Conservation (phyloP, 1,140 invertebrate genomes). For the Aphelenchoides fujianensis region DNA sequence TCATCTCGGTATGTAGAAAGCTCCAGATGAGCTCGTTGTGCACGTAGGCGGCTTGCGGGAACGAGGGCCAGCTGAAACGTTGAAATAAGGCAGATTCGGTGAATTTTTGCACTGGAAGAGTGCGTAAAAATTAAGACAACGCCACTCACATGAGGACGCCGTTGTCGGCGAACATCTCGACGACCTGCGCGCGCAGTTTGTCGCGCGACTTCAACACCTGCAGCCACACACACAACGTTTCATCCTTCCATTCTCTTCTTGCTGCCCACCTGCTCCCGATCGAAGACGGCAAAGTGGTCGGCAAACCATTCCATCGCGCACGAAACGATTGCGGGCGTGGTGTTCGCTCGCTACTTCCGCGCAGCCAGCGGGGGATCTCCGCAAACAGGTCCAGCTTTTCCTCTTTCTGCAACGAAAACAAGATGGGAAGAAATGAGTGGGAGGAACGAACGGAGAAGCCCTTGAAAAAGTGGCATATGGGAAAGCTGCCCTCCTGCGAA, state of each 20-base stretch:
- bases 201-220: conserved; percentile 55
- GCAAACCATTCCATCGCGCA: conserved; percentile 33
- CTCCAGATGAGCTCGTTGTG: conserved; percentile 54
- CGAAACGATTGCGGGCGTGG: conserved; percentile 58
- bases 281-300: neutral
- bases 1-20: conserved; percentile 40
- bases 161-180: conserved; percentile 67
- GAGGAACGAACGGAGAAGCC: conserved; percentile 8
- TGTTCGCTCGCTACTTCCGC: conserved; percentile 78
- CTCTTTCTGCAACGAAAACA: neutral
- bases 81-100: too few species aligned
- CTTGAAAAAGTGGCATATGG: conserved; percentile 11
- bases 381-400: conserved; percentile 61
- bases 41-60: conserved; percentile 63
- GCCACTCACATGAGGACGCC: conserved; percentile 64
- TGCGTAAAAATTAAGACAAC: too few species aligned
- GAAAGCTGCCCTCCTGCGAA: conserved; percentile 32
- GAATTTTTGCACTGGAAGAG: too few species aligned
- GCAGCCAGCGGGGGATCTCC: conserved; percentile 67
- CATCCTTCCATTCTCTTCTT: too few species aligned
- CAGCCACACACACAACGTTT: too few species aligned
- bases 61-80: conserved; percentile 65
- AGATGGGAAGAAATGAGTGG: conserved; percentile 20
- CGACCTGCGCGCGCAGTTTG: conserved; percentile 59
- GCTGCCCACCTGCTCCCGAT: neutral